These are phyloP conservation scores for Drosophila percnosoma DNA, from an alignment of 2,888 invertebrate species.

Conservation along the genomic window DNA sequence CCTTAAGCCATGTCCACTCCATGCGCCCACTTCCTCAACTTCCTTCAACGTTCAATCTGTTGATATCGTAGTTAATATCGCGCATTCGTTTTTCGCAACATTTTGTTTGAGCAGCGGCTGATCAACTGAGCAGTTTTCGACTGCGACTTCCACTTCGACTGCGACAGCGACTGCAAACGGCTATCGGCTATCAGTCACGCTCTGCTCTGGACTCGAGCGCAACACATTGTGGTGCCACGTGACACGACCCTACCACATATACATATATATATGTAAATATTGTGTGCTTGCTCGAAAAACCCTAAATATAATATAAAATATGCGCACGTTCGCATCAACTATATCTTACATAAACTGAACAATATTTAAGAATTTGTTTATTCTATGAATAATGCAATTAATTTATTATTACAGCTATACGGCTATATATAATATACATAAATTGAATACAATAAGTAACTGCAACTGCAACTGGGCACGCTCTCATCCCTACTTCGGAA, in stretches of 20 bases:
- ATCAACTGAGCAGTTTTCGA: slow-evolving; percentile 20
- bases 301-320: neutral
- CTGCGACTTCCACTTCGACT: slow-evolving; percentile 9
- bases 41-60: neutral
- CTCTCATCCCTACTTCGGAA: neutral
- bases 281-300: neutral
- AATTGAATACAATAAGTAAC: neutral
- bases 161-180: slow-evolving; percentile 4
- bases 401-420: neutral
- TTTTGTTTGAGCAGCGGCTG: slow-evolving; percentile 15
- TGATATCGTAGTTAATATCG: slow-evolving; percentile 12
- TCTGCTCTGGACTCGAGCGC: slow-evolving; percentile 25
- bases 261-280: neutral
- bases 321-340: neutral
- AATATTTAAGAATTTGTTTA: neutral
- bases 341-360: neutral
- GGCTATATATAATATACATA: neutral
- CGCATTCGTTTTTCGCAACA: slow-evolving; percentile 25
- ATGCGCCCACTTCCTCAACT: slow-evolving; percentile 81
- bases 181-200: slow-evolving; percentile 28
- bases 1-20: slow-evolving; percentile 93
- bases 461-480: neutral
- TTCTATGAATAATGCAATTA: neutral
- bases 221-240: neutral
- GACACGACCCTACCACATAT: slow-evolving; percentile 1